phyloP scores from a whole-genome alignment of 2,888 invertebrate species.

The Chrysopilus asiliformis region DNA sequence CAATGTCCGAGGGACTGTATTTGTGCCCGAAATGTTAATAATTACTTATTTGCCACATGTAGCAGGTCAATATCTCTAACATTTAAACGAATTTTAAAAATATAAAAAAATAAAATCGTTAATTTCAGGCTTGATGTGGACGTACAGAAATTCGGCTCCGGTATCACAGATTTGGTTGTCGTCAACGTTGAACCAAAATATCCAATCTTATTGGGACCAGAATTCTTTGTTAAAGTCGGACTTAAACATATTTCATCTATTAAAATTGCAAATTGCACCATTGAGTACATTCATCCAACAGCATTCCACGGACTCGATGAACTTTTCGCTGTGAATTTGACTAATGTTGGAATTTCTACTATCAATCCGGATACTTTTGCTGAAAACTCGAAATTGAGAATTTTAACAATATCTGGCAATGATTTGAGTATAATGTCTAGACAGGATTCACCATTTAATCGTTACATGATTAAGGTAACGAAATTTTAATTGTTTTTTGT shows the following conservation, averaged over 20 bases:
- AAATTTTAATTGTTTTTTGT: not conserved
- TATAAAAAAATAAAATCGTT: not conserved
- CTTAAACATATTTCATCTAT: conserved; percentile 52
- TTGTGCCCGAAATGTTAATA: conserved; percentile 44
- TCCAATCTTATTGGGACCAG: conserved; percentile 45
- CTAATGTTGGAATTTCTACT: conserved; percentile 50
- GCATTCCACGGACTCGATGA: conserved; percentile 56
- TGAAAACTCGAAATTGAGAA: conserved; percentile 48
- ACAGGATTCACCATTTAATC: conserved; percentile 11
- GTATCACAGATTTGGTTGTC: conserved; percentile 52
- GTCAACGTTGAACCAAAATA: conserved; percentile 46
- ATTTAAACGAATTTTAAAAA: not conserved
- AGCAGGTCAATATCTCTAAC: conserved; percentile 34
- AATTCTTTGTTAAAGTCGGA: conserved; percentile 47
- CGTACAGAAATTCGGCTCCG: conserved; percentile 51
- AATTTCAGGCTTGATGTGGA: conserved; percentile 42
- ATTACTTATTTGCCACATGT: conserved; percentile 51
- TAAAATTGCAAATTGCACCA: conserved; percentile 54
- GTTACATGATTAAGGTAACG: conserved; percentile 33
- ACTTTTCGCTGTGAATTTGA: conserved; percentile 54
- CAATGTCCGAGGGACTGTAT: conserved; percentile 51
- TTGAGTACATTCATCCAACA: conserved; percentile 48
- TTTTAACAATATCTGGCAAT: conserved; percentile 53
- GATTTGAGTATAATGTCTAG: conserved; percentile 38
- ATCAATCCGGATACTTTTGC: conserved; percentile 58